Base-by-base conservation (phyloP, 2,113 vertebrate species). In the Epinephelus fuscoguttatus region DNA sequence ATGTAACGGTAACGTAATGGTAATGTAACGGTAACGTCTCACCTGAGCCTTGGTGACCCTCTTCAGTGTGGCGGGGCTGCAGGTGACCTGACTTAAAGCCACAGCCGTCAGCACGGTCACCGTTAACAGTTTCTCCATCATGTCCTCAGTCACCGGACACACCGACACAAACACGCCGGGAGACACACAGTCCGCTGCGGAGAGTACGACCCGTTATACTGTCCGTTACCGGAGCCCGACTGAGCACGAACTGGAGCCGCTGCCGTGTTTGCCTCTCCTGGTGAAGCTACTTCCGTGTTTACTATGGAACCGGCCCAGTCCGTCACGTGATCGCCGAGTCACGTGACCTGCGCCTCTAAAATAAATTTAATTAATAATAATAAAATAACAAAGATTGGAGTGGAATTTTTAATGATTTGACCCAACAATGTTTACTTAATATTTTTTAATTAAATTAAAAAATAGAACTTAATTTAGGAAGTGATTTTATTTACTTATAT, bases 271-370 rank as follows among this genome's bases (percentile, higher is more conserved):
- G 1, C 18, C 4, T 50, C 1, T 17, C 14, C 49, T 17, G 49
- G 4, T 49, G 47, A 49, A 50, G 49, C 6, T 45, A 66, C 82
- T 82, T 91, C 84, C 84, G 75, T 82, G 21, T 82, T 84, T 74
- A 80, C 62, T 3, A 9, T 3, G 53, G 6, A 23, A 2, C 6
- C 25, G 9, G 2, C 21, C 12, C 37, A 18, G 23, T 1, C 10
- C 13, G 66, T 80, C 79, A 88, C 79, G 40, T 88, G 75, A 68
- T 25, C 25, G 15, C 7, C 0, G 11, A 8, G 50, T 42, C 69
- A 71, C 37, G 21, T 72, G 66, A 74, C 19, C 42, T 4, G 15
- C 3, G 15, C 3, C 30, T 70, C 14, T 10, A 9, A 42, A 62
- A 60, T 14, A 49, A 4, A 49, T 15, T 14, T 1, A 49, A 49